Conservation (phyloP, 2,888 invertebrate species). For the Punctoribates punctum region DNA sequence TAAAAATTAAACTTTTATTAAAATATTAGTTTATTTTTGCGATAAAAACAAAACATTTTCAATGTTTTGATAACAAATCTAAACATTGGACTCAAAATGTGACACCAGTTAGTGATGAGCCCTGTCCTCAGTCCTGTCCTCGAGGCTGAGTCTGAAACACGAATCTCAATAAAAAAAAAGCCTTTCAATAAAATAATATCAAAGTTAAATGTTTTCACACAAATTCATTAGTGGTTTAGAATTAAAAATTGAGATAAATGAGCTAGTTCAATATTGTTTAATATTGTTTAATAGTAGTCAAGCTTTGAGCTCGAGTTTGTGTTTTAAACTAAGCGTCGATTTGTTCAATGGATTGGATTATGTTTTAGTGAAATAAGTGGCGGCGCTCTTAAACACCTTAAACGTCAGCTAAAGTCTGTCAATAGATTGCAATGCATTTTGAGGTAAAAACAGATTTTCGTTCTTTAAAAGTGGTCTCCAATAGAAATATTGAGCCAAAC, state of each 20-base stretch:
- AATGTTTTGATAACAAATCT: conserved; percentile 8
- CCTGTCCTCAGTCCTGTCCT: no score
- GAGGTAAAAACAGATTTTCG: neutral
- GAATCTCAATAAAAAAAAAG: no score
- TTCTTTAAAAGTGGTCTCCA: neutral
- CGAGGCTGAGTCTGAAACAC: no score
- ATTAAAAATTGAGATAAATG: no score
- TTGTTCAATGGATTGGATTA: no score
- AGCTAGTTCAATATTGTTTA: no score
- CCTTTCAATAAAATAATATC: no score
- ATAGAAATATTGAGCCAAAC: neutral
- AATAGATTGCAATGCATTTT: neutral
- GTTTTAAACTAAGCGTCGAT: no score
- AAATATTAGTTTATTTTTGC: neutral
- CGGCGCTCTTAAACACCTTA: conserved; percentile 21
- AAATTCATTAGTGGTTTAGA: no score
- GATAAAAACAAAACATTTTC: neutral
- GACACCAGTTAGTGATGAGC: neutral
- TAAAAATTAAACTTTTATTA: neutral
- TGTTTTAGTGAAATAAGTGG: neutral
- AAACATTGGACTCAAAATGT: conserved; percentile 41
- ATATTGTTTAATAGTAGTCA: no score
- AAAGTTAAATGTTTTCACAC: no score
- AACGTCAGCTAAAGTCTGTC: neutral
- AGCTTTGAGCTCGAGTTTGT: no score